phyloP scores from a whole-genome alignment of 2,797 vertebrate genomes.

The Sylvia borin region DNA sequence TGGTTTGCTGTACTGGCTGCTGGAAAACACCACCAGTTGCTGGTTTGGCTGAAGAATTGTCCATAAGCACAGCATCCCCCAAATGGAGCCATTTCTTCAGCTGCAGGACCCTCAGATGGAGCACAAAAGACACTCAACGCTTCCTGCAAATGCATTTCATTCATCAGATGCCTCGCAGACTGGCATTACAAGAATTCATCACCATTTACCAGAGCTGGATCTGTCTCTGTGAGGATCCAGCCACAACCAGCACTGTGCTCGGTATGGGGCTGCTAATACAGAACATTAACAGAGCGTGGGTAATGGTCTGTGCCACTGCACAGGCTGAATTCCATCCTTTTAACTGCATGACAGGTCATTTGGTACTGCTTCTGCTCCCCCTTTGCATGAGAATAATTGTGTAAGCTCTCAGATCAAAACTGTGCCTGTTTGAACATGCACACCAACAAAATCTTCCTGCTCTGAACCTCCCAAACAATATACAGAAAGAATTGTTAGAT shows the following conservation, averaged over 20 bases:
- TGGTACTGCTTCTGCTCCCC: background rate
- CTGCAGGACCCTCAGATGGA: background rate
- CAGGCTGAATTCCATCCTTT: background rate
- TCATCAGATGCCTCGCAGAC: background rate
- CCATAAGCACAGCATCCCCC: background rate
- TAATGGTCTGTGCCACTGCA: constrained; percentile 33
- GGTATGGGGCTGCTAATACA: background rate
- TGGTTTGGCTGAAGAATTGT: background rate
- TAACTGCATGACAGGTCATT: constrained; percentile 12
- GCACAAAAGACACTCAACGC: background rate
- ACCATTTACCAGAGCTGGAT: background rate
- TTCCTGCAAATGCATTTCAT: background rate
- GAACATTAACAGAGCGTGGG: background rate
- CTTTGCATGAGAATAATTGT: background rate
- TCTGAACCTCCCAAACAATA: background rate
- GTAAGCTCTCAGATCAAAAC: background rate
- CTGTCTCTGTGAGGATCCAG: background rate
- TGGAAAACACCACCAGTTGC: background rate
- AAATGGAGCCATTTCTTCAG: background rate
- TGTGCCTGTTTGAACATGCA: background rate
- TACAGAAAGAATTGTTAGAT: background rate
- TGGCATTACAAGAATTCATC: background rate
- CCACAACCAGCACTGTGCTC: background rate
- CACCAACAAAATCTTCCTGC: background rate
- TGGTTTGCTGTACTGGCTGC: background rate